Percentiles rank a stretch among this genome's conserved stretches.
phyloP scores from a whole-genome alignment of 2,113 vertebrate species.

The Elephantulus edwardii region DNA sequence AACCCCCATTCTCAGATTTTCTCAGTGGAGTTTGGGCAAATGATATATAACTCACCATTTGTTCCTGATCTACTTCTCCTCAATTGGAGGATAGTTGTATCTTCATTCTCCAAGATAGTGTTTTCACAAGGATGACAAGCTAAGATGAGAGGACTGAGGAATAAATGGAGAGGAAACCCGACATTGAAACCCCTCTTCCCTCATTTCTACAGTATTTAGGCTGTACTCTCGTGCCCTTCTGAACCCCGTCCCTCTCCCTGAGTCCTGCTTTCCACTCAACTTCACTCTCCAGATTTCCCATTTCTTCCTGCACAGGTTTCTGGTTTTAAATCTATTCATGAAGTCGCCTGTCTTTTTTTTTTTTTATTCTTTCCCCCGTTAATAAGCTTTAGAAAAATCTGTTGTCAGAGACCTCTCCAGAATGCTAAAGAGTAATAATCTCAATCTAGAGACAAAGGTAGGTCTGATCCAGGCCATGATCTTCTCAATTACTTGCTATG shows the following conservation, averaged over 20 bases:
- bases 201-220: neutral
- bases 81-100: neutral
- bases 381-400: too few relatives aligned
- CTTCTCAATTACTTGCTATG: too few relatives aligned
- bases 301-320: neutral
- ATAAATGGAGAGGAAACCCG: neutral
- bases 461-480: too few relatives aligned
- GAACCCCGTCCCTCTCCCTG: too few relatives aligned
- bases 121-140: too few relatives aligned
- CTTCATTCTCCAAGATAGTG: neutral
- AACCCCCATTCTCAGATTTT: neutral
- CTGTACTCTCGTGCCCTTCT: neutral
- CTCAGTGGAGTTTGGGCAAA: neutral
- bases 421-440: too few relatives aligned
- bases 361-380: neutral
- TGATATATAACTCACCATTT: neutral
- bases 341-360: neutral
- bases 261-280: neutral
- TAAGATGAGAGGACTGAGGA: neutral
- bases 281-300: neutral
- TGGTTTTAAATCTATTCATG: neutral
- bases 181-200: rapidly evolving
- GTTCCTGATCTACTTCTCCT: neutral
- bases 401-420: too few relatives aligned
- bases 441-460: too few relatives aligned